Conservation (phyloP, 2,113 vertebrate genomes). For the Rattus rattus region DNA sequence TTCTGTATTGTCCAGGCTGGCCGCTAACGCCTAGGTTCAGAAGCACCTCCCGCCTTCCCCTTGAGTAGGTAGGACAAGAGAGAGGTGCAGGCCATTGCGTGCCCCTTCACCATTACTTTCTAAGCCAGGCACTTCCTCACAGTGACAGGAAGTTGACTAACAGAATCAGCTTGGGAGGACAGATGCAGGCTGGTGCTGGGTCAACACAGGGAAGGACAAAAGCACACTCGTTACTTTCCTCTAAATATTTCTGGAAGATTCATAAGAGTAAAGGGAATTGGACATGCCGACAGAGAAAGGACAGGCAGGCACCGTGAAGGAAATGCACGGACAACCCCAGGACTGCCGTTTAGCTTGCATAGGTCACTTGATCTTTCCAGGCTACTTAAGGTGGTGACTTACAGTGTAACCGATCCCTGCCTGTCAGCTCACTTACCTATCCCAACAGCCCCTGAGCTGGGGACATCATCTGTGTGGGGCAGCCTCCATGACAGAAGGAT, state of each 20-base stretch:
- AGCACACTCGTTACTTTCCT: not conserved
- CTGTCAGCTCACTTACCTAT: not conserved
- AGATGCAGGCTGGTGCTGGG: not conserved
- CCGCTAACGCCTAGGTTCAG: not conserved
- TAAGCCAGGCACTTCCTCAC: not conserved
- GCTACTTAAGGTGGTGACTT: not conserved
- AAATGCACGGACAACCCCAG: not conserved
- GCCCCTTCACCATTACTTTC: not conserved
- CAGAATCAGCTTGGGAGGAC: accelerated
- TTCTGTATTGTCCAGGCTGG: not conserved
- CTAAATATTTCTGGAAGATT: not conserved
- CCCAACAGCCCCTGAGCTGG: accelerated
- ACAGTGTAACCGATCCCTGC: not conserved
- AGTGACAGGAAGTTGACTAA: not conserved
- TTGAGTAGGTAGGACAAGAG: not conserved
- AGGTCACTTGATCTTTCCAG: not conserved
- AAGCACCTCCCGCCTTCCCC: not conserved
- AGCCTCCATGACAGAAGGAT: not conserved
- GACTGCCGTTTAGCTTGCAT: not conserved
- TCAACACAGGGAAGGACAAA: not conserved
- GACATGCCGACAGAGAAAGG: not conserved
- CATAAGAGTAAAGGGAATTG: not conserved
- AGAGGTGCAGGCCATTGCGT: not conserved
- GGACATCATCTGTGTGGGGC: no score
- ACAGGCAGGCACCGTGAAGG: no score